Base-by-base conservation (phyloP, 2,113 vertebrate genomes). In the Telmatochromis sp. region DNA sequence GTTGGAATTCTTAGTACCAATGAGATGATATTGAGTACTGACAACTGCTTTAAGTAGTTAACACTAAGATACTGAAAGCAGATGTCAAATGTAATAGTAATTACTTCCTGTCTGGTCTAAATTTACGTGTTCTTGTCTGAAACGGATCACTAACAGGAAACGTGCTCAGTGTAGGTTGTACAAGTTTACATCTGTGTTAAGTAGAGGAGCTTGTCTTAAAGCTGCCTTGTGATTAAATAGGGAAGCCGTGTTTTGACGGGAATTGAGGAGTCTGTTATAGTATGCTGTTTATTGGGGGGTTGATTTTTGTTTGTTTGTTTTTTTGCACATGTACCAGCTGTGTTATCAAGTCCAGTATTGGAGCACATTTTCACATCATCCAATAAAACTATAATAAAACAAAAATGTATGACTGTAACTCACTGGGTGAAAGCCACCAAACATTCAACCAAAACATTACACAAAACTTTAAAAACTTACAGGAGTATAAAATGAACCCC, bases 211-310 rank as follows among this genome's bases (percentile, higher is more conserved):
- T 63, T n/a, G 2, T 63, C 15, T 35, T 63, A 63, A 63, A n/a
- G 58, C 58, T 35, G 17, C 58, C 58, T 63, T 35, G 9, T 63
- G 6, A 63, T 19, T 11, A 35, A 35, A 0, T 60, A 60, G 53
- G 51, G 1, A n/a, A 6, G 1, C 51, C 5, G 9, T 53, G 50
- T n/a, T 53, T 53, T 53, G 50, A 54, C 0, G 5, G 1, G 10
- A 54, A 55, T 26, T 23, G 6, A 54, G 51, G n/a, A 54, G 55
- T 58, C 7, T 58, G 7, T 58, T 58, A 58, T 31, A 31, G 26
- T 17, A 31, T 0, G 14, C 5, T 31, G 57, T 31, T 31, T 31
- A 10, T 60, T 60, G 55, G 7, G 55, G 4, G 7, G 26, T 28
- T 58, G 13, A 9, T 31, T 58, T 60, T 58, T 6, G 4, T 1